These are phyloP conservation scores for Meliscaeva auricollis DNA, from an alignment of 2,888 invertebrate species.

Conservation along the genomic window DNA sequence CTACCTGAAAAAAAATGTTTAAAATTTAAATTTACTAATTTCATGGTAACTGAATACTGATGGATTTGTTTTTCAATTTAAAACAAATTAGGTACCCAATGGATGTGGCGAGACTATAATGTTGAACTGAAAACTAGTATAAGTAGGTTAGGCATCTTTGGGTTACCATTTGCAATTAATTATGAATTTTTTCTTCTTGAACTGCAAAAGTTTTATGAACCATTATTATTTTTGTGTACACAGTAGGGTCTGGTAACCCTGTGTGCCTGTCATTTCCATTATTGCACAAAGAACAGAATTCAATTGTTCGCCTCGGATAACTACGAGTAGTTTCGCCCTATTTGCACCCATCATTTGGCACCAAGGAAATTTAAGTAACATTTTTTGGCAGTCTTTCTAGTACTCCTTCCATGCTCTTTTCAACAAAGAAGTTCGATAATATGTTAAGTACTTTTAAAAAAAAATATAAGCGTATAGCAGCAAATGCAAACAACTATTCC, in stretches of 20 bases:
- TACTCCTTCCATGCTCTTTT: not conserved
- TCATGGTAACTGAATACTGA: no score
- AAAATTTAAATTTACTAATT: not conserved
- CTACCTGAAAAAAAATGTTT: not conserved
- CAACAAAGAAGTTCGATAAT: conserved; percentile 6
- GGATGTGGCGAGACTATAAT: no score
- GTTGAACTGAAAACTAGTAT: no score
- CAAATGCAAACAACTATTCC: conserved; percentile 20
- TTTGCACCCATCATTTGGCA: not conserved
- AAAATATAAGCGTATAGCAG: not conserved
- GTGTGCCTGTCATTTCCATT: no score
- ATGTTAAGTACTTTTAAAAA: conserved; percentile 15
- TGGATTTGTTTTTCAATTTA: no score
- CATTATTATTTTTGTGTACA: no score
- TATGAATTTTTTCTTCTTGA: no score
- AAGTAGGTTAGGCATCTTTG: no score
- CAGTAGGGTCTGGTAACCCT: no score
- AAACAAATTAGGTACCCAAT: no score
- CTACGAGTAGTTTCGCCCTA: not conserved
- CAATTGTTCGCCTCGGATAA: conserved; percentile 14
- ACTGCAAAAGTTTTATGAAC: no score
- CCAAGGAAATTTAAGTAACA: not conserved
- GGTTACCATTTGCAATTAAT: no score
- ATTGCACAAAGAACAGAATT: not conserved
- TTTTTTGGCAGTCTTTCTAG: conserved; percentile 11